A percentile compares a stretch with the other conserved stretches of the same genome.
Conservation (phyloP, 2,113 vertebrate species). For the Pithys albifrons region DNA sequence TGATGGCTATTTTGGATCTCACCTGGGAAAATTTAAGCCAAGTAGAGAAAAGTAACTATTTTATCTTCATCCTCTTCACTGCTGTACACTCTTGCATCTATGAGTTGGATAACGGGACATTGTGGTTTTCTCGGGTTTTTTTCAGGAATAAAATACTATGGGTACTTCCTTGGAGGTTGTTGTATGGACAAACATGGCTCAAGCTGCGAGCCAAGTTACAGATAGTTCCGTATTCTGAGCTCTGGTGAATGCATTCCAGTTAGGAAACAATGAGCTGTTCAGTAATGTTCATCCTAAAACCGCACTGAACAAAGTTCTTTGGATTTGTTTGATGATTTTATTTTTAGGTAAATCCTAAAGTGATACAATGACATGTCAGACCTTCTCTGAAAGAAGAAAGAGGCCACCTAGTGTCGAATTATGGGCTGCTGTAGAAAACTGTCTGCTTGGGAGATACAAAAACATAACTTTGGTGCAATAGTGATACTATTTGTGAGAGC, state of each 20-base stretch:
- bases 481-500: background rate
- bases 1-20: background rate
- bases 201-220: background rate
- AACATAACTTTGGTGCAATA: background rate
- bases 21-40: background rate
- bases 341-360: background rate
- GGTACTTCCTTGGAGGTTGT: background rate
- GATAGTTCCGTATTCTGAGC: background rate
- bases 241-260: background rate
- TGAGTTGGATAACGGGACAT: background rate
- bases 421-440: background rate
- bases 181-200: background rate
- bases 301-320: background rate
- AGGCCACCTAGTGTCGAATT: constrained; percentile 6
- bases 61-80: background rate
- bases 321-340: background rate
- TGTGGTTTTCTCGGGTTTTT: rapidly evolving
- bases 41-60: background rate
- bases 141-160: background rate
- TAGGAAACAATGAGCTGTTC: background rate
- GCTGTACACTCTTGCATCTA: background rate
- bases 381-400: background rate
- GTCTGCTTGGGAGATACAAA: background rate
- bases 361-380: background rate
- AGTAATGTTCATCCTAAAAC: background rate